Conservation (phyloP, 2,888 invertebrate species). For the Microchrysa polita region DNA sequence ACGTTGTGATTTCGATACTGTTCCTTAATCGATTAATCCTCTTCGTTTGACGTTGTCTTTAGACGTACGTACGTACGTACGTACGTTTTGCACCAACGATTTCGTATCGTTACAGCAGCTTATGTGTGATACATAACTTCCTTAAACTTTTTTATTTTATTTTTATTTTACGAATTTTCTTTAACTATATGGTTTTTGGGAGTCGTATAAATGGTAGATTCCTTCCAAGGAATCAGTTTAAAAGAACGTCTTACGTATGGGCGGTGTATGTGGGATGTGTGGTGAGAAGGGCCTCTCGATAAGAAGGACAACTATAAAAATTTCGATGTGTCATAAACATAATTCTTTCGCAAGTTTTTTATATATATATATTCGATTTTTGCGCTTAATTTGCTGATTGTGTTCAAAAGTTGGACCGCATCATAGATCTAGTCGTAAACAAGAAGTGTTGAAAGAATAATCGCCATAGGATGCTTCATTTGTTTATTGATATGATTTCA, state of each 20-base stretch:
- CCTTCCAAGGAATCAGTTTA: not conserved
- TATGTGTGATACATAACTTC: conserved; percentile 49
- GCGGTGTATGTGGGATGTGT: not conserved
- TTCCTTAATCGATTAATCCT: conserved; percentile 54
- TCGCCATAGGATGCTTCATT: too few relatives aligned
- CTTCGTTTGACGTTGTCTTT: conserved; percentile 46
- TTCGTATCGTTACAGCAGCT: conserved; percentile 35
- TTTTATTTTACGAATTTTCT: conserved; percentile 26
- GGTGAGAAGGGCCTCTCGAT: not conserved
- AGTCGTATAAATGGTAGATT: not conserved
- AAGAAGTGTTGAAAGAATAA: too few relatives aligned
- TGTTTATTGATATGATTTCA: too few relatives aligned
- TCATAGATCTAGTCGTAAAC: too few relatives aligned
- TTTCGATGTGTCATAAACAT: conserved; percentile 42
- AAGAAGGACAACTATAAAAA: conserved; percentile 34
- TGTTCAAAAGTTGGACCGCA: conserved; percentile 15
- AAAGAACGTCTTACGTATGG: too few relatives aligned
- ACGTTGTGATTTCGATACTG: conserved; percentile 52
- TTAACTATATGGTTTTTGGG: not conserved
- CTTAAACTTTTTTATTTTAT: conserved; percentile 45
- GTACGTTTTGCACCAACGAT: conserved; percentile 48
- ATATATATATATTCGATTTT: not conserved
- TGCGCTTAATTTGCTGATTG: conserved; percentile 43
- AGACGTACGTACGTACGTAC: conserved; percentile 46
- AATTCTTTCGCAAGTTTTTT: not conserved